Evolutionary conservation across 2,113 vertebrate species (phyloP).

Genomic region (Gila orcuttii): DNA sequence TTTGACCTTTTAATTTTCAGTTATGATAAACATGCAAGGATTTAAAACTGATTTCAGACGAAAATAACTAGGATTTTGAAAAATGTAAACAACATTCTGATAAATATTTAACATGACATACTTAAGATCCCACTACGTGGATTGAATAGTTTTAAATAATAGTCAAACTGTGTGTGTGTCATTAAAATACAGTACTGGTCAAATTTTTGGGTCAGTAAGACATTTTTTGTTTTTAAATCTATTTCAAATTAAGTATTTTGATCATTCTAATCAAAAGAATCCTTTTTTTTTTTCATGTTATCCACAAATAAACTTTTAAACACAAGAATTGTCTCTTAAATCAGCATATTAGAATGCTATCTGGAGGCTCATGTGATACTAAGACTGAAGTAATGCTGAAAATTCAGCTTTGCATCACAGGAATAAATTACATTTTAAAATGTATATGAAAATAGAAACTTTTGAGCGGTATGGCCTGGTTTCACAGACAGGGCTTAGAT

Average conservation of each 20-base stretch:
- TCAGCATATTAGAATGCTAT: neutral
- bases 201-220: neutral
- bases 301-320: neutral
- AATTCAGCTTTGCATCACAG: neutral
- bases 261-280: neutral
- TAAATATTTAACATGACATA: neutral
- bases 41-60: neutral
- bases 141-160: neutral
- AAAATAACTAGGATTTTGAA: neutral
- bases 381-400: neutral
- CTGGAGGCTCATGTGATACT: neutral
- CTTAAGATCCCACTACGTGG: neutral
- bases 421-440: too few relatives aligned
- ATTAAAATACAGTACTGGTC: neutral
- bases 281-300: too few relatives aligned
- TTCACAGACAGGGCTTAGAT: too few relatives aligned
- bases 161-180: neutral
- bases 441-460: too few relatives aligned
- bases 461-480: too few relatives aligned
- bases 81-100: neutral
- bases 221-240: neutral
- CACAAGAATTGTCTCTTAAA: neutral
- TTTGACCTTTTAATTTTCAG: neutral
- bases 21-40: neutral
- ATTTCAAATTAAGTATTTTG: too few relatives aligned